Evolutionary conservation across 2,113 vertebrate genomes (phyloP), one percentile per base, ranked within the genome.

Genomic region (Eurypyga helias): DNA sequence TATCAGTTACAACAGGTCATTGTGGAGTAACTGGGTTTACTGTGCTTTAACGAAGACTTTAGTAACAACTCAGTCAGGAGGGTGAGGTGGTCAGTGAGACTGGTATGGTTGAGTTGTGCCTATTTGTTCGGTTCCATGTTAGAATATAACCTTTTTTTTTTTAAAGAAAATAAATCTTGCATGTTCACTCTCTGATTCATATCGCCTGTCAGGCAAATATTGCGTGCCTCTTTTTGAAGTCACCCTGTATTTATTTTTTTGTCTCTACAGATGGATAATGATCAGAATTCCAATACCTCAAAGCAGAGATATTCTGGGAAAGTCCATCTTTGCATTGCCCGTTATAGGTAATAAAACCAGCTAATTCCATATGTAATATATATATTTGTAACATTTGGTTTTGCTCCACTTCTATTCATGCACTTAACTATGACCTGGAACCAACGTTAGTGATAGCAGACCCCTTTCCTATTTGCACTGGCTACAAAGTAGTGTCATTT

Each of bases 301-400:
- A 99, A 99, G 98, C 98, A 98, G 82, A 99, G 98, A 96, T 99
- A 99, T 97, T 99, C 99, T 57, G 99, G 99, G 90, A 99, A 99
- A 94, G 99, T 99, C 85, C 99, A 99, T 90, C 98, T 99, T 97
- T 99, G 99, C 88, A 98, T 99, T 17, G 99, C 99, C 83, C 99
- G 99, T 43, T 99, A 99, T 45, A 99, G 99, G 99, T 99, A 97
- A 95, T 54, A 5, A 34, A 0, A 3, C 9, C 19, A 17, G 10
- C 29, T 49, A 3, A 0, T 70, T 21, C 2, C 43, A 64, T 49
- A 4, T 5, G 0, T 2, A 20, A 9, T 6, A 9, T 5, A 3
- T 25, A 14, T 18, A 19, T 5, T 57, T 25, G 41, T 41, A 69
- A 0, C 45, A 11, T 18, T 54, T n/a, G 17, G 2, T 4, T 12